These are phyloP conservation scores for Dryococelus australis DNA, from an alignment of 2,888 invertebrate species.

Conservation along the genomic window DNA sequence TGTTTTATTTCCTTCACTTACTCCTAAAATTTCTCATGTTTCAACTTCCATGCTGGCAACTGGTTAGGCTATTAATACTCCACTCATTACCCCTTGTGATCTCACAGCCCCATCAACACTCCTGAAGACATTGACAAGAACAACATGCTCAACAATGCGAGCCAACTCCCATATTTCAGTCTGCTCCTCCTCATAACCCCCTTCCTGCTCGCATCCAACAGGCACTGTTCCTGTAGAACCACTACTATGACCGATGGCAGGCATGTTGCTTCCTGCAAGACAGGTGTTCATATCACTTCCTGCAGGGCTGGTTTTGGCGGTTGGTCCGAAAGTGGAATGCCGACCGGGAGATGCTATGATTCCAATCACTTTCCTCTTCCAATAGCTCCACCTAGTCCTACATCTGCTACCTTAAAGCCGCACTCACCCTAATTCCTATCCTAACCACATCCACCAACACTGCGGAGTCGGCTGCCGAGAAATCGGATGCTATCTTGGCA, in stretches of 20 bases:
- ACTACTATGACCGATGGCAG: neutral
- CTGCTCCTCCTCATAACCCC: no score
- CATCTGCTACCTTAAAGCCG: neutral
- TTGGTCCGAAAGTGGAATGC: neutral
- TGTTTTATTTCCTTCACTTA: no score
- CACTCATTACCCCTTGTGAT: no score
- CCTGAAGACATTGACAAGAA: no score
- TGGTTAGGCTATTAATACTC: no score
- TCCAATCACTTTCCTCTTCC: neutral
- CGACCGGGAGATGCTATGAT: neutral
- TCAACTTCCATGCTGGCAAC: no score
- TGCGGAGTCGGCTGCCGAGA: neutral
- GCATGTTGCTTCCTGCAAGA: neutral
- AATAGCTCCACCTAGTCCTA: neutral
- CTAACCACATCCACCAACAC: neutral
- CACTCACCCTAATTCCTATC: neutral
- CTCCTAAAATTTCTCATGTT: no score
- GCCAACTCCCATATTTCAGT: no score
- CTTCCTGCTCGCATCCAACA: no score
- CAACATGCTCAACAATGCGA: no score
- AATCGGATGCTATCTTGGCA: neutral
- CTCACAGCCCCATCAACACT: no score
- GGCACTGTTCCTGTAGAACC: neutral
- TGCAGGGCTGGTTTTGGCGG: neutral
- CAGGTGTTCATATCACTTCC: neutral